These are phyloP conservation scores for Cydia fagiglandana DNA, from an alignment of 1,140 invertebrate species.

Conservation along the genomic window DNA sequence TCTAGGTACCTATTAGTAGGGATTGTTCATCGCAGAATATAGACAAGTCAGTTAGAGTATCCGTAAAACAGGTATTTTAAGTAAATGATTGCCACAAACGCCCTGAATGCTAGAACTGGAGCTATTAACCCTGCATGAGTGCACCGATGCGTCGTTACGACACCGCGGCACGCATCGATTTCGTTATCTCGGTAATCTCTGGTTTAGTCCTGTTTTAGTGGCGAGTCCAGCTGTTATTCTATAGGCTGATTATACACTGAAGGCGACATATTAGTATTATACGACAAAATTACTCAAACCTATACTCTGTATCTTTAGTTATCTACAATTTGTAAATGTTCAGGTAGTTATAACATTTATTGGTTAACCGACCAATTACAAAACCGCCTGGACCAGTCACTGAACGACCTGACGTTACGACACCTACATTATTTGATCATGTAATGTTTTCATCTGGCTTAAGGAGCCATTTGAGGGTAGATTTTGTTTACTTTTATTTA, in stretches of 20 bases:
- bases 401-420: too few species aligned
- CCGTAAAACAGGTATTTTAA: neutral
- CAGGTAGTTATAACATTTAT: too few species aligned
- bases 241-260: neutral
- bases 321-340: too few species aligned
- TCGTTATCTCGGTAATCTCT: constrained; percentile 30
- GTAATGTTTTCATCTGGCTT: too few species aligned
- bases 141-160: constrained; percentile 20
- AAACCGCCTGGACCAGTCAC: too few species aligned
- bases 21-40: neutral
- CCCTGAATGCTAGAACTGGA: constrained; percentile 17
- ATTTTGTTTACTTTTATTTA: too few species aligned
- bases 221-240: neutral
- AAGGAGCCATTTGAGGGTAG: too few species aligned
- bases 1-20: neutral
- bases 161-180: constrained; percentile 22
- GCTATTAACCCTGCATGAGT: constrained; percentile 19
- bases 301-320: too few species aligned
- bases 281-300: too few species aligned
- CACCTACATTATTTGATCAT: too few species aligned
- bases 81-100: neutral
- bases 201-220: neutral
- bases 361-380: too few species aligned
- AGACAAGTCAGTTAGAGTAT: neutral
- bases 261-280: neutral